Conservation (phyloP, 35 echinoderm and acorn worm species). For the Ophioderma brevispina region DNA sequence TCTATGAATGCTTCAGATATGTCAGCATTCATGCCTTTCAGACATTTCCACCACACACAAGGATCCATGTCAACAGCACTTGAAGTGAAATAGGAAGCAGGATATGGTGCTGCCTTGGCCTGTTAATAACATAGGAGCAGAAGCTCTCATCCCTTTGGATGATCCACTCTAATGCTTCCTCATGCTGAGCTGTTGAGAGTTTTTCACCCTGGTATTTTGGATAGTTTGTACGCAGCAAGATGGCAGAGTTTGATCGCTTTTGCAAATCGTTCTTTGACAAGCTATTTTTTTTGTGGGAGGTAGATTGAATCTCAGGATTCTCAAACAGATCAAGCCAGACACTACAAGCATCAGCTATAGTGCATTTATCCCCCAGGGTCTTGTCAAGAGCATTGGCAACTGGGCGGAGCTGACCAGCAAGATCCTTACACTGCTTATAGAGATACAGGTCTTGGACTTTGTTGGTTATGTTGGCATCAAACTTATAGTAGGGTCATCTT, state of each 20-base stretch:
- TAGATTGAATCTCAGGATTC: slow-evolving; percentile 14
- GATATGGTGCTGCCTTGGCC: too few species aligned
- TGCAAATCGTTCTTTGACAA: too few species aligned
- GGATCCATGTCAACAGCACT: too few species aligned
- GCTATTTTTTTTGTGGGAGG: not conserved
- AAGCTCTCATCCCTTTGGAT: too few species aligned
- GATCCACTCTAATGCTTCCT: too few species aligned
- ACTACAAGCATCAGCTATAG: slow-evolving; percentile 54
- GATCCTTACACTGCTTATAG: too few species aligned
- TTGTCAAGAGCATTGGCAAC: slow-evolving; percentile 30
- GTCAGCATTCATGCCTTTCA: too few species aligned
- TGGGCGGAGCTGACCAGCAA: slow-evolving; percentile 35
- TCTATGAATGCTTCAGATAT: too few species aligned
- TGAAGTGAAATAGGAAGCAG: too few species aligned
- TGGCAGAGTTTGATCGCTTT: slow-evolving; percentile 44
- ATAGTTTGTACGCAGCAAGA: slow-evolving; percentile 37
- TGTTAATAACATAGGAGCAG: too few species aligned
- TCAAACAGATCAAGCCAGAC: slow-evolving; percentile 33
- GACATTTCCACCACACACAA: too few species aligned
- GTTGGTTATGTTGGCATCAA: slow-evolving; percentile 7
- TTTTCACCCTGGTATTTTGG: slow-evolving; percentile 35
- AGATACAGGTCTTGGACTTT: slow-evolving; percentile 26
- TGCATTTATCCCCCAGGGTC: slow-evolving; percentile 10
- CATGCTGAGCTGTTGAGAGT: too few species aligned
- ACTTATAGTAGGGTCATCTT: not conserved